A percentile compares a stretch with the other conserved stretches of the same genome.
These are phyloP conservation scores for Oxystoma pomonae DNA, from an alignment of 2,888 invertebrate species.

Conservation along the genomic window DNA sequence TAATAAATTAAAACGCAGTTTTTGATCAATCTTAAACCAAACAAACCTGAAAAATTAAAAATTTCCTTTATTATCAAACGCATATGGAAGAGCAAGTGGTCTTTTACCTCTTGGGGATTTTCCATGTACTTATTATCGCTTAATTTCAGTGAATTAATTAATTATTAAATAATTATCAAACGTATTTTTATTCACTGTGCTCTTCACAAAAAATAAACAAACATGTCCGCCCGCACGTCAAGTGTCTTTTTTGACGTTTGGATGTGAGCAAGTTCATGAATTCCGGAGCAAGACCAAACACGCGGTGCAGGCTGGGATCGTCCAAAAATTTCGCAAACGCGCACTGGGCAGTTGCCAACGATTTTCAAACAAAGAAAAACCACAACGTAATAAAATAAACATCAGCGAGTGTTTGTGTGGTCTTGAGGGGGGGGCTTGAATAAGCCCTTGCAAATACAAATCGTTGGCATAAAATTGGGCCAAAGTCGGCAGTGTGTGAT, in stretches of 20 bases:
- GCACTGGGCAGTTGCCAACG: too few species aligned
- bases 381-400: too few species aligned
- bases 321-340: too few species aligned
- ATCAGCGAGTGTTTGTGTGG: too few species aligned
- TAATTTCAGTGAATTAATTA: background rate
- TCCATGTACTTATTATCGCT: background rate
- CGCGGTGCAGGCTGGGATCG: too few species aligned
- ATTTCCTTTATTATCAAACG: background rate
- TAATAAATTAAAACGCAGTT: background rate
- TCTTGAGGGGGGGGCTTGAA: too few species aligned
- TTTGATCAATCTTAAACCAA: background rate
- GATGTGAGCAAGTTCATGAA: too few species aligned
- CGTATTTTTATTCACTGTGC: background rate
- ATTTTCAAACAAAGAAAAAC: too few species aligned
- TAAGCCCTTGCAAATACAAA: too few species aligned
- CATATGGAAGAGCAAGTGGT: background rate
- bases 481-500: too few species aligned
- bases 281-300: too few species aligned
- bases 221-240: background rate
- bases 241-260: background rate
- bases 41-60: background rate
- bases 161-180: background rate
- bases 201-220: background rate
- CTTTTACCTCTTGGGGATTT: background rate
- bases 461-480: too few species aligned